Conservation (phyloP, 2,888 invertebrate genomes). For the Philonicus albiceps region DNA sequence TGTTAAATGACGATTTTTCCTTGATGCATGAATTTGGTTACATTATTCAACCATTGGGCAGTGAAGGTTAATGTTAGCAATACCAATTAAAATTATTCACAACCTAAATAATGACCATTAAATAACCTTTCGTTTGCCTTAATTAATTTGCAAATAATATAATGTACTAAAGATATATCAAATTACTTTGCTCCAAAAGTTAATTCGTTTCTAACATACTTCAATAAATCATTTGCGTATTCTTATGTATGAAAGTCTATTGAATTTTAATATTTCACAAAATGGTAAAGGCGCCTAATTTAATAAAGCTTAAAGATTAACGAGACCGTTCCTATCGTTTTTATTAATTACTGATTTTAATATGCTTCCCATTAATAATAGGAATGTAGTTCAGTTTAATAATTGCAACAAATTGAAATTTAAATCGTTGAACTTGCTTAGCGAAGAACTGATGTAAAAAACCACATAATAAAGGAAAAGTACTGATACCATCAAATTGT, state of each 20-base stretch:
- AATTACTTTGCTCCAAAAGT: too few species aligned
- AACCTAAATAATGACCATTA: neutral
- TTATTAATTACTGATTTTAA: too few species aligned
- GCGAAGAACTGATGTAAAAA: neutral
- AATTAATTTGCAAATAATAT: neutral
- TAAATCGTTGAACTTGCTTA: neutral
- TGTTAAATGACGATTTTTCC: neutral
- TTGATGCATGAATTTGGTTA: neutral
- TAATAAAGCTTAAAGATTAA: too few species aligned
- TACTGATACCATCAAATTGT: neutral
- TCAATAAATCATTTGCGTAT: too few species aligned
- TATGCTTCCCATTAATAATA: too few species aligned
- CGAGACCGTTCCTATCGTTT: too few species aligned
- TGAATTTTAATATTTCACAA: too few species aligned
- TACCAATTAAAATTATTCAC: neutral
- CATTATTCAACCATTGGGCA: neutral
- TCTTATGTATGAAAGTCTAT: too few species aligned
- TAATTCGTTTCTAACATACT: too few species aligned
- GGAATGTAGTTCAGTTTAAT: neutral
- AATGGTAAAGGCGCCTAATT: too few species aligned
- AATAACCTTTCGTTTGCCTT: neutral
- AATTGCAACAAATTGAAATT: neutral
- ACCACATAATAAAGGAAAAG: neutral
- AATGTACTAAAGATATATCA: too few species aligned
- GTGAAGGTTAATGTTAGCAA: neutral